Conservation (phyloP, 1,140 invertebrate species). For the Brachionus paranguensis region DNA sequence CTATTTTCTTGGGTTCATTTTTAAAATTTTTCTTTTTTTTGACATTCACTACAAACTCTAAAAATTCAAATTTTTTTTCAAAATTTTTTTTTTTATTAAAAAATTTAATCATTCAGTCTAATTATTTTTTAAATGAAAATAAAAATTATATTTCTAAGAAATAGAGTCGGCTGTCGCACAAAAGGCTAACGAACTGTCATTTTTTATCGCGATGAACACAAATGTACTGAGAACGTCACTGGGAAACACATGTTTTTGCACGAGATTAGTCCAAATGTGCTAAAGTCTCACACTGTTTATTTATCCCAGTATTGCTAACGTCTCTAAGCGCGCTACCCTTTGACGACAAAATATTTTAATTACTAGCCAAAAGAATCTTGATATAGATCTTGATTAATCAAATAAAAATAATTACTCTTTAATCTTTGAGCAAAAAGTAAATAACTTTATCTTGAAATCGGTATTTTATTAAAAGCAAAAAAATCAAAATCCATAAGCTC, state of each 20-base stretch:
- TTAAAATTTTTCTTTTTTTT: no score
- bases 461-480: neutral
- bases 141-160: no score
- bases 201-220: neutral
- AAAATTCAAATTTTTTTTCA: no score
- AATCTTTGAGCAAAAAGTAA: neutral
- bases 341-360: constrained; percentile 3
- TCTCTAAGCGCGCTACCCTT: neutral
- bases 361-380: neutral
- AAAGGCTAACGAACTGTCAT: neutral
- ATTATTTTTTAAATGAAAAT: no score
- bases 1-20: no score
- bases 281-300: constrained; percentile 4
- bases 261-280: neutral
- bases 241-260: neutral
- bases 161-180: neutral
- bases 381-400: neutral
- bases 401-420: constrained; percentile 15
- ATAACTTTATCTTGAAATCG: constrained; percentile 28
- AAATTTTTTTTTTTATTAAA: no score
- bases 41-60: no score
- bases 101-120: no score
- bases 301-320: constrained; percentile 7
- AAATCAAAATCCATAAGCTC: neutral
- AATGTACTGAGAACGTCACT: neutral